These are phyloP conservation scores for Enteromius radiatus DNA, from an alignment of 2,797 vertebrate species.

Conservation along the genomic window DNA sequence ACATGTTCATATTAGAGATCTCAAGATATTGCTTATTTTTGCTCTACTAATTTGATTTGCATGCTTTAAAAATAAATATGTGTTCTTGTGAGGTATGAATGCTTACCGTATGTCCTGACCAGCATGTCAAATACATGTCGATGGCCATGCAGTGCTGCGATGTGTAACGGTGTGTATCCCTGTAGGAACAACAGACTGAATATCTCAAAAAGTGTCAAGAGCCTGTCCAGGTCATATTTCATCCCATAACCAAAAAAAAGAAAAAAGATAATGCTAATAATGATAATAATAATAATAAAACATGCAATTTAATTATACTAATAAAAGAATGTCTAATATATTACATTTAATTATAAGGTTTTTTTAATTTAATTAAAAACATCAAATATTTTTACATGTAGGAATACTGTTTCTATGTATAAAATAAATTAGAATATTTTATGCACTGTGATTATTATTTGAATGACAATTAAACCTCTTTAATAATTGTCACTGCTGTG, in stretches of 20 bases:
- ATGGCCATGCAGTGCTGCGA: constrained; percentile 81
- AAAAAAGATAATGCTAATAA: no score
- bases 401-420: not conserved
- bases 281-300: no score
- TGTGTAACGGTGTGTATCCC: constrained; percentile 84
- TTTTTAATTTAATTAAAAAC: not conserved
- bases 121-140: constrained; percentile 78
- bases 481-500: not conserved
- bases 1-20: not conserved
- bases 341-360: not conserved
- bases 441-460: not conserved
- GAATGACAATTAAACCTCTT: not conserved
- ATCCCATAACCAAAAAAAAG: not conserved
- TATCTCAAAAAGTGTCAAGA: not conserved
- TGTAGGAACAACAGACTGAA: constrained; percentile 57
- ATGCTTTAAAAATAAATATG: not conserved
- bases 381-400: not conserved
- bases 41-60: not conserved
- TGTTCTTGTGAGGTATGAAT: not conserved
- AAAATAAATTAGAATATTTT: not conserved
- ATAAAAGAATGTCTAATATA: no score
- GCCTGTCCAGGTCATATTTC: not conserved
- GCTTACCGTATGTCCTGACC: constrained; percentile 75
- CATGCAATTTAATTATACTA: no score
- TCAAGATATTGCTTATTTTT: not conserved